Conservation (phyloP, 2,888 invertebrate genomes). For the Euproctis similis region DNA sequence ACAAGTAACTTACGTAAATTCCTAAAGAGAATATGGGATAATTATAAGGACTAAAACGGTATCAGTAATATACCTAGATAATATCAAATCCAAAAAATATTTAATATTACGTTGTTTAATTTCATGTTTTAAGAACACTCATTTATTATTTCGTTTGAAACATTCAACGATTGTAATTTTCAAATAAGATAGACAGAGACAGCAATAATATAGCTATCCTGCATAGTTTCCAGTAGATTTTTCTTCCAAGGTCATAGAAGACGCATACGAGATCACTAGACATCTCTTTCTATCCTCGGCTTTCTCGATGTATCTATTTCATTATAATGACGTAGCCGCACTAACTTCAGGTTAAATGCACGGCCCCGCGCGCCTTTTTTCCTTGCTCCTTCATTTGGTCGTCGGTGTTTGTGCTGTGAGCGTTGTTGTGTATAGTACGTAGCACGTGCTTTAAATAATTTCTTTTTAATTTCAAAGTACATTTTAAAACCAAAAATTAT, state of each 20-base stretch:
- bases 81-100: no score
- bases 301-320: constrained; percentile 28
- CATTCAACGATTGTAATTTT: constrained; percentile 45
- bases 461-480: constrained; percentile 30
- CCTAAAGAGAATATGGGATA: no score
- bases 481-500: constrained; percentile 37
- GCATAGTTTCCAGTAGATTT: constrained; percentile 34
- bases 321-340: constrained; percentile 37
- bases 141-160: no score
- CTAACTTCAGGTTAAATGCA: constrained; percentile 43
- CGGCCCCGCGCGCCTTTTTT: constrained; percentile 56
- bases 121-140: constrained; percentile 25
- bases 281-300: constrained; percentile 35
- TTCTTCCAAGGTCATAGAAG: constrained; percentile 62
- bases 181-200: constrained; percentile 49
- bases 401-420: constrained; percentile 69
- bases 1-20: no score
- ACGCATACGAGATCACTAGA: constrained; percentile 23
- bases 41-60: no score
- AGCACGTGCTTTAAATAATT: constrained; percentile 59
- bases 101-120: constrained; percentile 4
- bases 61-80: no score
- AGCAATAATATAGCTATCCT: constrained; percentile 47
- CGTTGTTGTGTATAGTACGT: constrained; percentile 57
- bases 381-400: constrained; percentile 68